A percentile compares a stretch with the other conserved stretches of the same genome.
phyloP scores from a whole-genome alignment of 2,888 invertebrate species.

The Drosophila helvetica region DNA sequence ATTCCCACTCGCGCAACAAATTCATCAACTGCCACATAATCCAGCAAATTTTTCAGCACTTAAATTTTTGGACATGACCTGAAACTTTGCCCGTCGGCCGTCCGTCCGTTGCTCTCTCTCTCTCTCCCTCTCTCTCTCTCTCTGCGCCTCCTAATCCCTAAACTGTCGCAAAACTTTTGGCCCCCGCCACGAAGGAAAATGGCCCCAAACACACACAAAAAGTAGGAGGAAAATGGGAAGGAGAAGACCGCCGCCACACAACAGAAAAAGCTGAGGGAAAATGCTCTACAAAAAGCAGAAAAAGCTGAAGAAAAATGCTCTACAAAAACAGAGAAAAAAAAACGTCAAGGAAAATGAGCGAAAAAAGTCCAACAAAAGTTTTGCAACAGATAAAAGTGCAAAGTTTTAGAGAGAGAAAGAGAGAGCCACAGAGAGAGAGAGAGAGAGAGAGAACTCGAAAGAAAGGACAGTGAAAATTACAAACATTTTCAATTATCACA shows the following conservation, averaged over 20 bases:
- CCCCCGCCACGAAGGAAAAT: slow-evolving; percentile 8
- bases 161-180: slow-evolving; percentile 75
- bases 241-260: slow-evolving; percentile 19
- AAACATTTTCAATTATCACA: slow-evolving; percentile 76
- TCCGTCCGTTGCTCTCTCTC: neutral
- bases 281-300: neutral
- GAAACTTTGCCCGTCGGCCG: slow-evolving; percentile 51
- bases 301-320: slow-evolving; percentile 2
- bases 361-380: slow-evolving; percentile 68
- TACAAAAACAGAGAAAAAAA: neutral
- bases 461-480: slow-evolving; percentile 65
- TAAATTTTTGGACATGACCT: slow-evolving; percentile 72
- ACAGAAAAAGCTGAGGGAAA: slow-evolving; percentile 13
- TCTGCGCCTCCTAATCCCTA: slow-evolving; percentile 71
- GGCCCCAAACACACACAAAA: neutral
- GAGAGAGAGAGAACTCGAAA: slow-evolving; percentile 30
- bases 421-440: slow-evolving; percentile 7
- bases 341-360: slow-evolving; percentile 5
- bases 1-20: slow-evolving; percentile 61
- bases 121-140: slow-evolving; percentile 15
- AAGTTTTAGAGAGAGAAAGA: slow-evolving; percentile 60
- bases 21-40: slow-evolving; percentile 71
- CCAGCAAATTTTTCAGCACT: slow-evolving; percentile 75
- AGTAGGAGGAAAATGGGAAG: neutral
- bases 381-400: slow-evolving; percentile 75